Evolutionary conservation across 2,888 invertebrate genomes (phyloP), one percentile per base, ranked within the genome.

Genomic region (Sicus ferrugineus): DNA sequence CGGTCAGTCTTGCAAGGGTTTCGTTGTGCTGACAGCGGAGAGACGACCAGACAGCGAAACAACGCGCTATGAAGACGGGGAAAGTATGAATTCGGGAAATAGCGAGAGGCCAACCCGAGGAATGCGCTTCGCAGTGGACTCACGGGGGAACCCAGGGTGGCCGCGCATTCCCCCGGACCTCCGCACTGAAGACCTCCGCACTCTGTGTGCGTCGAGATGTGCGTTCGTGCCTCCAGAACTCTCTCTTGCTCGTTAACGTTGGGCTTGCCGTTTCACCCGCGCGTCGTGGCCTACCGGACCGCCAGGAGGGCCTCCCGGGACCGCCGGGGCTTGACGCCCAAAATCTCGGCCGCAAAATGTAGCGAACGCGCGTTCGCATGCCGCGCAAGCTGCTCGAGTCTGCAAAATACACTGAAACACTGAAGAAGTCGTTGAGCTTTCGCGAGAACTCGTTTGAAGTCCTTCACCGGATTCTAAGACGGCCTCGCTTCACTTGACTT

Each of bases 211-310:
- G 54, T n/a, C n/a, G 28, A 50, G 34, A 59, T 31, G 21, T 23
- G 48, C 11, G 4, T 67, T 66, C 21, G 16, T 63, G 46, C 2
- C 52, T 7, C n/a, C 28, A 30, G 16, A 2, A 73, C 73, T 77
- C 79, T 78, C 79, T 73, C 73, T 78, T 78, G 78, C 71, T 77
- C 79, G 78, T 78, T 75, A 76, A 76, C 79, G 79, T 79, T 79
- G 76, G 76, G 75, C 78, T 72, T 76, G 78, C 78, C 78, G 76
- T 74, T 75, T 74, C 75, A 73, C 78, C 77, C 75, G 75, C 72
- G 73, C 26, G 64, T 50, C 50, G 21, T 11, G 16, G 23, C 48
- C 7, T 14, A 31, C 38, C 19, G 34, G 21, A 21, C 11, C 21
- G 50, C 48, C 61, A 61, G 50, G 21, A 30, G 19, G 26, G 64